Percentiles rank a stretch among this genome's conserved stretches.
phyloP scores from a whole-genome alignment of 2,113 vertebrate species.

The Coregonus clupeaformis region DNA sequence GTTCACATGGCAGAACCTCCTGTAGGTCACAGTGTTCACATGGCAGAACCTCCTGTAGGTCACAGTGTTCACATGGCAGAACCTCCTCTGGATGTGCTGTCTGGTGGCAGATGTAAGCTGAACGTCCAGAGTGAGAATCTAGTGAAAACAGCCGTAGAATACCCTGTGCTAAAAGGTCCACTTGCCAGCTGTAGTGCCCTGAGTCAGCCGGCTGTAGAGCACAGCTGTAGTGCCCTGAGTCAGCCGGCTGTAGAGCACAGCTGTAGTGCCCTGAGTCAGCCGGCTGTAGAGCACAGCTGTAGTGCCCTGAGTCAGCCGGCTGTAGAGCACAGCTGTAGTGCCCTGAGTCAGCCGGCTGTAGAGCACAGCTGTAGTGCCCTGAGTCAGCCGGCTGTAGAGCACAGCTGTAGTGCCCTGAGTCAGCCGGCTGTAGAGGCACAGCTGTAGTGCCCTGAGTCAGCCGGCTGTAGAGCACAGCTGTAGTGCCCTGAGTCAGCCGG shows the following conservation, averaged over 20 bases:
- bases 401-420: conserved; percentile 5
- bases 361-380: conserved; percentile 13
- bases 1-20: too few species aligned
- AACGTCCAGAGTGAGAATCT: background rate
- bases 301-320: too few species aligned
- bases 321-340: conserved; percentile 16
- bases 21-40: too few species aligned
- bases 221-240: too few species aligned
- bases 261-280: too few species aligned
- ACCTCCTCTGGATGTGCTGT: too few species aligned
- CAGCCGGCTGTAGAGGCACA: conserved; percentile 18
- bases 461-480: conserved; percentile 7
- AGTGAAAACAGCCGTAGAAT: conserved; percentile 14
- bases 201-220: conserved; percentile 22
- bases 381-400: conserved; percentile 22
- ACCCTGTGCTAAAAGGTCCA: conserved; percentile 18
- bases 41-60: too few species aligned
- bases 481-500: conserved; percentile 15
- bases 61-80: too few species aligned
- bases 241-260: too few species aligned
- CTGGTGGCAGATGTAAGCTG: background rate
- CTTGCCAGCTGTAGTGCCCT: background rate
- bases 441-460: conserved; percentile 14
- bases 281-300: conserved; percentile 15
- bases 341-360: too few species aligned